These are phyloP conservation scores for Lepus timidus DNA, from an alignment of 2,113 vertebrate species.

Conservation along the genomic window DNA sequence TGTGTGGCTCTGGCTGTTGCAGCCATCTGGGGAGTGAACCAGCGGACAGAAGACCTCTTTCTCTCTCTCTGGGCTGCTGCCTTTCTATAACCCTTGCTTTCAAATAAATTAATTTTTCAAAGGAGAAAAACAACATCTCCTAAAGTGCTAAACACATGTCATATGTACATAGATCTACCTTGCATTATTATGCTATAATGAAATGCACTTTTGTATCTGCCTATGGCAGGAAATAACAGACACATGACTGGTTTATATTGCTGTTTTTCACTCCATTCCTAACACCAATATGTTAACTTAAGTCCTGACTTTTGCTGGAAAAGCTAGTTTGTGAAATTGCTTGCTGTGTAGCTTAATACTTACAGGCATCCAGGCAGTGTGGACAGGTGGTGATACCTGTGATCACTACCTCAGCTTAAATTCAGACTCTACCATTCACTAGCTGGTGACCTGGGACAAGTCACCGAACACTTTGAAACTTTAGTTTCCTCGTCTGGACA, in stretches of 20 bases:
- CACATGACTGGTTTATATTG: too few species aligned
- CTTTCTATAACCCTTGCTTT: too few species aligned
- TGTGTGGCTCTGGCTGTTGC: too few species aligned
- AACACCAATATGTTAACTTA: background rate
- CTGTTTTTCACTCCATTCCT: background rate
- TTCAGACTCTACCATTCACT: background rate
- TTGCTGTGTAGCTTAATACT: background rate
- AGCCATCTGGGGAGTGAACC: too few species aligned
- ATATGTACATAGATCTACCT: background rate
- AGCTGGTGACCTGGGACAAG: background rate
- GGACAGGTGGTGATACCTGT: background rate
- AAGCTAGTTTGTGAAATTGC: background rate
- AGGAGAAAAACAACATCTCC: background rate
- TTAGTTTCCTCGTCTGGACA: conserved; percentile 6
- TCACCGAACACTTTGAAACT: background rate
- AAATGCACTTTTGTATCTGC: background rate
- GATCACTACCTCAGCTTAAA: background rate
- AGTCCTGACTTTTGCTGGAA: background rate
- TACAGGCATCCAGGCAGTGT: too few species aligned
- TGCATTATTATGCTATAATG: background rate
- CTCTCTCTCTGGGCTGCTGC: too few species aligned
- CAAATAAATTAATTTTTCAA: too few species aligned
- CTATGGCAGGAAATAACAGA: background rate
- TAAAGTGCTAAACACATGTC: background rate
- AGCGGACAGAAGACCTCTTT: too few species aligned